Evolutionary conservation across 2,888 invertebrate species (phyloP).

Genomic region (Brachynemurus nebulosus): DNA sequence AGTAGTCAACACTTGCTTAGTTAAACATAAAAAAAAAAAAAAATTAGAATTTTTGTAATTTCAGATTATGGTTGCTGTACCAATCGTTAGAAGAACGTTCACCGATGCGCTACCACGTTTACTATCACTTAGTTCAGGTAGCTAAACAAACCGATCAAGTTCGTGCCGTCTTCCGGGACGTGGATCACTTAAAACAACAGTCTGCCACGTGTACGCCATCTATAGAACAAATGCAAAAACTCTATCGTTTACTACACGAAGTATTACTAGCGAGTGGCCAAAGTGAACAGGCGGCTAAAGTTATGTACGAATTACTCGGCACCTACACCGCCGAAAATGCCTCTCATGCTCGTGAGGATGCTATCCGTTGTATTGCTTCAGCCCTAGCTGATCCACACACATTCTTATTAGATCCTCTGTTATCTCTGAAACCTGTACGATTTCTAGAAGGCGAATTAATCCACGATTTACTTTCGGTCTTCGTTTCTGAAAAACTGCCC

Average conservation of each 20-base stretch:
- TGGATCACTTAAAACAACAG: constrained; percentile 69
- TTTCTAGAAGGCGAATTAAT: constrained; percentile 91
- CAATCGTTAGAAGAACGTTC: constrained; percentile 78
- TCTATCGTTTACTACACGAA: constrained; percentile 78
- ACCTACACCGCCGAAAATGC: constrained; percentile 97
- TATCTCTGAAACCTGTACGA: constrained; percentile 86
- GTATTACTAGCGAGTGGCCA: constrained; percentile 77
- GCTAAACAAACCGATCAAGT: constrained; percentile 81
- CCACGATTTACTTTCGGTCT: constrained; percentile 85
- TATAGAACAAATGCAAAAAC: constrained; percentile 81
- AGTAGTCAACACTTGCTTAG: too few species aligned
- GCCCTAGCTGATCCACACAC: constrained; percentile 91
- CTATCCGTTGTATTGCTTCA: constrained; percentile 89
- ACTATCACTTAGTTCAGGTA: constrained; percentile 79
- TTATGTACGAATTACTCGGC: constrained; percentile 91
- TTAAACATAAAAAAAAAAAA: too few species aligned
- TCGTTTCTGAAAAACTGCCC: constrained; percentile 87
- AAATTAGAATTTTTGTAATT: constrained; percentile 4
- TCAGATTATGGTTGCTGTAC: constrained; percentile 66
- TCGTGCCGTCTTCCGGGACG: constrained; percentile 67
- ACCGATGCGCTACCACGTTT: constrained; percentile 80
- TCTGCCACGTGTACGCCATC: constrained; percentile 68
- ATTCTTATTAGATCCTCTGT: constrained; percentile 86
- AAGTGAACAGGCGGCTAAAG: constrained; percentile 84
- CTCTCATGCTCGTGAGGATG: constrained; percentile 91